These are phyloP conservation scores for Typhlichthys eigenmanni DNA, from an alignment of 2,797 vertebrate species.

Conservation along the genomic window DNA sequence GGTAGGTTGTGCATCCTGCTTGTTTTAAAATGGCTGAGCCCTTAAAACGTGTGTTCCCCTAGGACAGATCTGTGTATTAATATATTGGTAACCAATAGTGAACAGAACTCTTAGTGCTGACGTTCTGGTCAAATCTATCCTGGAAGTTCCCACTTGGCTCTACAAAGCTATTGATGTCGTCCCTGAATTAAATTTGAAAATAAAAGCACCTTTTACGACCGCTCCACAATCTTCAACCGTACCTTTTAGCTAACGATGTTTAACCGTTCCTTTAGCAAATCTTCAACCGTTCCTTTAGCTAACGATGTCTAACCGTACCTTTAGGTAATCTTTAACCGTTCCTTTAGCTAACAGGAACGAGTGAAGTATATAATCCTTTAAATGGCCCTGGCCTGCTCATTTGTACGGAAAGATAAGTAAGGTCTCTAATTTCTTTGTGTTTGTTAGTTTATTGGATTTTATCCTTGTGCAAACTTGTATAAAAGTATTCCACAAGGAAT, in stretches of 20 bases:
- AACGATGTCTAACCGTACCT: constrained; percentile 6
- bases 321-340: constrained; percentile 16
- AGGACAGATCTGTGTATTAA: constrained; percentile 78
- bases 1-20: constrained; percentile 74
- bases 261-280: too few relatives aligned
- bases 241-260: constrained; percentile 1
- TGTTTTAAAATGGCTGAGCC: constrained; percentile 70
- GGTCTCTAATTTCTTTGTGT: constrained; percentile 10
- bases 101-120: constrained; percentile 78
- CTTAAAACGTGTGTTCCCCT: constrained; percentile 76
- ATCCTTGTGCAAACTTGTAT: constrained; percentile 72
- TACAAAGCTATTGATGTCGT: constrained; percentile 63
- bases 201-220: constrained; percentile 68
- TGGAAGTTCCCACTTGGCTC: constrained; percentile 63
- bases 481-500: constrained; percentile 74
- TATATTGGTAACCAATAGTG: constrained; percentile 88
- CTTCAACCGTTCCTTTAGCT: too few relatives aligned
- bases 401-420: constrained; percentile 24
- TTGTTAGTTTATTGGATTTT: constrained; percentile 58
- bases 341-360: constrained; percentile 32
- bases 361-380: constrained; percentile 54
- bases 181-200: constrained; percentile 60
- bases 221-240: constrained; percentile 6
- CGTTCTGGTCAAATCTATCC: constrained; percentile 77
- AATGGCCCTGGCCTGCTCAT: constrained; percentile 27